These are phyloP conservation scores for Clarias fuscus DNA, from an alignment of 2,797 vertebrate species.

Conservation along the genomic window DNA sequence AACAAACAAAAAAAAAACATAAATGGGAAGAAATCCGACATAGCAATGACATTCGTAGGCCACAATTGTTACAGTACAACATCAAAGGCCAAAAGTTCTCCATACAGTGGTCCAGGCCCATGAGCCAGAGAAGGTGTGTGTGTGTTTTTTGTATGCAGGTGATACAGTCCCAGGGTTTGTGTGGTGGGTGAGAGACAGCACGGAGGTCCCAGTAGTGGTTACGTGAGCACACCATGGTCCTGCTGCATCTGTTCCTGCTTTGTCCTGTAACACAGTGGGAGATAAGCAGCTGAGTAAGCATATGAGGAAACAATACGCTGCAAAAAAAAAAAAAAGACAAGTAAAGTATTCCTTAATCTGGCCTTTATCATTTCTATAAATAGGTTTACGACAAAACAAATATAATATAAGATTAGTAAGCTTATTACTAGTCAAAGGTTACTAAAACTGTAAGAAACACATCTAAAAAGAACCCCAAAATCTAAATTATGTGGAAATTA, in stretches of 20 bases:
- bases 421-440: no score
- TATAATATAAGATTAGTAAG: no score
- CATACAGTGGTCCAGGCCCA: conserved; percentile 43
- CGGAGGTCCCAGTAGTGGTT: conserved; percentile 47
- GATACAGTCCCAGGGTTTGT: conserved; percentile 31
- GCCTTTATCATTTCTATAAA: no score
- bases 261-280: conserved; percentile 46
- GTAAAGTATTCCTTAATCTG: no score
- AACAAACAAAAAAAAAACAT: conserved; percentile 5
- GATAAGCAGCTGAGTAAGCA: background rate
- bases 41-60: conserved; percentile 73
- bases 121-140: conserved; percentile 25
- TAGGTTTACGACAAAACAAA: no score
- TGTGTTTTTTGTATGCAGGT: conserved; percentile 27
- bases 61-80: conserved; percentile 70
- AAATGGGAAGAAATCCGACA: conserved; percentile 51
- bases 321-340: no score
- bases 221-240: conserved; percentile 41
- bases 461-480: no score
- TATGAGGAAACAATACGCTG: background rate
- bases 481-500: no score
- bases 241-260: conserved; percentile 37
- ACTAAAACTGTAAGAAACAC: no score
- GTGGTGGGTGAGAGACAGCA: conserved; percentile 30
- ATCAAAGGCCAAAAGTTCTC: conserved; percentile 67